A percentile compares a stretch with the other conserved stretches of the same genome.
phyloP scores from a whole-genome alignment of 2,113 vertebrate genomes.

The rabbit (Oryctolagus cuniculus) region mOryCun1.1 NC_091439.1:74208001-74208500 shows the following conservation, averaged over 20 bases:
- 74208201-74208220: slow-evolving; percentile 16
- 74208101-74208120: slow-evolving; percentile 51
- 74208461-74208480: not conserved
- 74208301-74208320: slow-evolving; percentile 51
- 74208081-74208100: slow-evolving; percentile 47
- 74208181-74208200: slow-evolving; percentile 33
- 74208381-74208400: slow-evolving; percentile 8
- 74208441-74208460: not conserved
- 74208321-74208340: not conserved
- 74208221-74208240: not conserved
- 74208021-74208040: slow-evolving; percentile 17
- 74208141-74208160: slow-evolving; percentile 60
- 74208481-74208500: not conserved
- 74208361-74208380: slow-evolving; percentile 19
- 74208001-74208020: slow-evolving; percentile 33
- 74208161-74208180: slow-evolving; percentile 68
- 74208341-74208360: not conserved
- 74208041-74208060: slow-evolving; percentile 47
- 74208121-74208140: slow-evolving; percentile 59
- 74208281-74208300: slow-evolving; percentile 57
- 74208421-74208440: not conserved
- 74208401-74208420: not conserved
- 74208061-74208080: slow-evolving; percentile 47
- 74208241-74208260: slow-evolving; percentile 57
- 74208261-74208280: slow-evolving; percentile 63